Conservation (phyloP, 2,113 vertebrate species). For the Gallinago media region DNA sequence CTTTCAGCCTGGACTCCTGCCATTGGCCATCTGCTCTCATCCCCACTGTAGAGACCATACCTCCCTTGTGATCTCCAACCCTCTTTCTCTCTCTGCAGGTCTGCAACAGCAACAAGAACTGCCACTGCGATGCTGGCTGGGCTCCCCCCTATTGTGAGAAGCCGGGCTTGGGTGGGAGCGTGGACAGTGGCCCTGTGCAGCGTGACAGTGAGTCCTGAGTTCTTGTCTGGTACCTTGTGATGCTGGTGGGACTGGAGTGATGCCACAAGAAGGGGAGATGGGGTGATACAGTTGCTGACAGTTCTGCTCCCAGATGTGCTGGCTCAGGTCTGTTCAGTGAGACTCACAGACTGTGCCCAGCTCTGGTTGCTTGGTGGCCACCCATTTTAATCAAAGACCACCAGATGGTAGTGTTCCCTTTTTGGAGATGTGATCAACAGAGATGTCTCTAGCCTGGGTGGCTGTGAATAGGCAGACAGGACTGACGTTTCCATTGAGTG, state of each 20-base stretch:
- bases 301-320: background rate
- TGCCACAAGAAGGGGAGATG: fast-evolving
- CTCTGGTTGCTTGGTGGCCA: background rate
- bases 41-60: fast-evolving
- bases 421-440: background rate
- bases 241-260: fast-evolving
- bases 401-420: background rate
- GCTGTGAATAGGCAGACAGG: fast-evolving
- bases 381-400: background rate
- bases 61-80: background rate
- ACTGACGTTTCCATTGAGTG: fast-evolving
- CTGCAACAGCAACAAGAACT: conserved; percentile 95
- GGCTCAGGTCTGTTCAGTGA: background rate
- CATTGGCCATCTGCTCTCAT: background rate
- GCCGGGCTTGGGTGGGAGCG: conserved; percentile 88
- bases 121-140: conserved; percentile 90
- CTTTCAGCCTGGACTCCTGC: background rate
- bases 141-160: conserved; percentile 91
- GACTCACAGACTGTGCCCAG: background rate
- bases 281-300: background rate
- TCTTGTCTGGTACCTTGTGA: fast-evolving
- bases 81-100: conserved; percentile 76
- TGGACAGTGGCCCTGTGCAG: conserved; percentile 92
- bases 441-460: background rate
- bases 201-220: conserved; percentile 78